These are phyloP conservation scores for Cuculus canorus DNA, from an alignment of 2,797 vertebrate genomes.

Conservation along the genomic window DNA sequence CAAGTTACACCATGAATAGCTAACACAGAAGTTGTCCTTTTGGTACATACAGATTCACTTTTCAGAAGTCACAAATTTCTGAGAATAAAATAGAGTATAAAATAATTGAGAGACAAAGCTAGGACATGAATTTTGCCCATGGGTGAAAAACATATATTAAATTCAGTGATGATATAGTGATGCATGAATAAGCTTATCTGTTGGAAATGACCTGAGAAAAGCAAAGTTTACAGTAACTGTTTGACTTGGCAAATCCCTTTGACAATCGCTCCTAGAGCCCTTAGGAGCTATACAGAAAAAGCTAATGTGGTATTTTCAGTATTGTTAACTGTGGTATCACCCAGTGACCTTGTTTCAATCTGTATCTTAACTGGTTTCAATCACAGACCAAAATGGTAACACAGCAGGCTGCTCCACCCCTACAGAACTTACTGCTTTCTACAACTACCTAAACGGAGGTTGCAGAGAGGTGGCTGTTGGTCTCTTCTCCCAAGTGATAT, in stretches of 20 bases:
- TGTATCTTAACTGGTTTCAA: neutral
- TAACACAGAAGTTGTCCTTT: neutral
- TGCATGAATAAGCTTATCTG: neutral
- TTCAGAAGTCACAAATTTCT: neutral
- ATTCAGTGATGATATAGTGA: neutral
- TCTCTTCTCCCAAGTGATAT: too few species aligned
- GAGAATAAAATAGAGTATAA: neutral
- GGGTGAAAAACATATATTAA: neutral
- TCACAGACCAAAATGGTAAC: neutral
- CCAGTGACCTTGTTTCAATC: neutral
- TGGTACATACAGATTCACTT: neutral
- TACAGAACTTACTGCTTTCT: too few species aligned
- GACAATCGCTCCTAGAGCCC: neutral
- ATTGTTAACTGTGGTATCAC: neutral
- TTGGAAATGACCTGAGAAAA: neutral
- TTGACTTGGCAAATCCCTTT: neutral
- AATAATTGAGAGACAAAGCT: neutral
- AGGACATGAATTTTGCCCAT: neutral
- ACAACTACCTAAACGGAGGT: too few species aligned
- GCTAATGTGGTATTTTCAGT: neutral
- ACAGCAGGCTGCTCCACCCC: neutral
- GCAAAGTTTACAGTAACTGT: neutral
- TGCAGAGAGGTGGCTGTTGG: too few species aligned
- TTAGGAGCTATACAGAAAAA: neutral
- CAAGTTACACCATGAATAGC: neutral